Base-by-base conservation (phyloP, 1,140 invertebrate species). In the Drosophila erecta region DNA sequence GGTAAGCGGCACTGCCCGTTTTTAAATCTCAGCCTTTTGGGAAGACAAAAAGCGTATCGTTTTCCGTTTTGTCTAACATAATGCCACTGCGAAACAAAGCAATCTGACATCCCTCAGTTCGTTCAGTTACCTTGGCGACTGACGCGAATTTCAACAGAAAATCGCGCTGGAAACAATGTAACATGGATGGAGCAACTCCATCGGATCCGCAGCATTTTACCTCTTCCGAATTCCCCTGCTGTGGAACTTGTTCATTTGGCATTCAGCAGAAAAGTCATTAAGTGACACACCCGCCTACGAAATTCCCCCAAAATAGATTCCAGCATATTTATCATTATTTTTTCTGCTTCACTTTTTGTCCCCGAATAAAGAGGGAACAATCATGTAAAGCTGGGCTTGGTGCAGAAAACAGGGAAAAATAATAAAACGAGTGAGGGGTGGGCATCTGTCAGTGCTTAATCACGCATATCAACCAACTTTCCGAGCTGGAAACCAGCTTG, bases 321-420 rank as follows among this genome's bases (percentile, higher is more conserved):
- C 59, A 65, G 56, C 79, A 76, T 72, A 89, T 87, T 87, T 89
- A 76, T 89, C 62, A 87, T 83, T 83, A 89, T 76, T 79, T 71
- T 76, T 67, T 66, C 44, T 65, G 64, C 64, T 51, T 65, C 46
- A 43, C 37, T 64, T 67, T 61, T 67, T 66, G 64, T 67, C 59
- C 11, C 64, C 59, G 37, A 43, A 65, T 64, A 60, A 60, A 74
- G 51, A 24, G 56, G 22, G 56, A 50, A 60, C 64, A 76, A 80
- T 54, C 27, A 55, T 56, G 66, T 70, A 70, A 67, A 37, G 40
- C 33, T 67, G 66, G 62, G 66, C 65, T 56, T 69, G 38, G n/a
- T 61, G 54, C 66, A 70, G 54, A 74, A 38, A 38, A 38, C 11
- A 10, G 14, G 35, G 12, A 11, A 37, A 37, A 37, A 37, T 7